Conservation (phyloP, 2,113 vertebrate species). For the Sardina pilchardus region DNA sequence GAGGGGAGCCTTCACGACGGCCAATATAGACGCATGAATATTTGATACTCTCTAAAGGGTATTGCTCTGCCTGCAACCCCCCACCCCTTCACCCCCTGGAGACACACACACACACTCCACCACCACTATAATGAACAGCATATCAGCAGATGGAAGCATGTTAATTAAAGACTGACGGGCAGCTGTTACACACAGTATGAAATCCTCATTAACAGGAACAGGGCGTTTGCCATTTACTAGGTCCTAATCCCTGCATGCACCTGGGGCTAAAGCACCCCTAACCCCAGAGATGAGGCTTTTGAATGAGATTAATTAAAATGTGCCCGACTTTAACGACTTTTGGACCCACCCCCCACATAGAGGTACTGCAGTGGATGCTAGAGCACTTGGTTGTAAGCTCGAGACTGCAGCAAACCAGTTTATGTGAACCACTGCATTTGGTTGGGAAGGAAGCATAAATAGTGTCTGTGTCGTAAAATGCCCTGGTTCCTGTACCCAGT, state of each 20-base stretch:
- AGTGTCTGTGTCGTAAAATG: not conserved
- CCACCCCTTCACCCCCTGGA: not conserved
- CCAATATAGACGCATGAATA: slow-evolving; percentile 12
- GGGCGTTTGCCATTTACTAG: slow-evolving; percentile 1
- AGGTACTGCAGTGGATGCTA: not conserved
- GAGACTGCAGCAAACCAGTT: not conserved
- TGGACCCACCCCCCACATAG: not conserved
- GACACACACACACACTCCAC: not conserved
- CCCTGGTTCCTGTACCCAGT: not conserved
- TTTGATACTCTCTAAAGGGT: slow-evolving; percentile 14
- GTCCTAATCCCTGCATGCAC: not conserved
- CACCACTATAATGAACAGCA: slow-evolving; percentile 18
- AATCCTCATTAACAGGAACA: not conserved
- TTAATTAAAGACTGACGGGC: slow-evolving; percentile 18
- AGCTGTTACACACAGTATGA: slow-evolving; percentile 18
- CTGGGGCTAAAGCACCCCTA: not conserved
- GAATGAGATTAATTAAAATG: slow-evolving; percentile 10
- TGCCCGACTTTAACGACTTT: not conserved
- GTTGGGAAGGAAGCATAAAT: not conserved
- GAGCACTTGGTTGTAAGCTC: not conserved
- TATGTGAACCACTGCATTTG: not conserved
- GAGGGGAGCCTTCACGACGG: not conserved
- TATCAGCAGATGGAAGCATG: slow-evolving; percentile 13
- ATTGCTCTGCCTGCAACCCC: slow-evolving; percentile 1
- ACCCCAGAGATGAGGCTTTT: not conserved